Evolutionary conservation across 2,113 vertebrate species (phyloP).

Genomic region (Lophura nycthemera): DNA sequence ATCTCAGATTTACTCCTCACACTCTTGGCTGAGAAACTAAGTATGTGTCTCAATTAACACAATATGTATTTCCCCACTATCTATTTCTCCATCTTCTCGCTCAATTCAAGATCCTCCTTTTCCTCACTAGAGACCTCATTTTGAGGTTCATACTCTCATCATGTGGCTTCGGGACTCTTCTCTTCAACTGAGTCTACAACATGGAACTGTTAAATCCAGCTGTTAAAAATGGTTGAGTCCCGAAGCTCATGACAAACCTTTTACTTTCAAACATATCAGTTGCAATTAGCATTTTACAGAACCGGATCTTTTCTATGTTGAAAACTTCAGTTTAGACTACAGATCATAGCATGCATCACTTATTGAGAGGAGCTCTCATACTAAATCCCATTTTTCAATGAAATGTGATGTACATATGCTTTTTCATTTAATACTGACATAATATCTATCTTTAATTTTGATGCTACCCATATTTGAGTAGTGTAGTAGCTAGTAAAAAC

Average conservation of each 20-base stretch:
- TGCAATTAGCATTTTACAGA: not conserved
- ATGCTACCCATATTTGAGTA: not conserved
- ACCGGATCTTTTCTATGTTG: not conserved
- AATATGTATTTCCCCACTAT: not conserved
- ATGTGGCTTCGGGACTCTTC: not conserved
- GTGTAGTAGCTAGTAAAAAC: not conserved
- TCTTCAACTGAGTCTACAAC: not conserved
- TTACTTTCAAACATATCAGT: not conserved
- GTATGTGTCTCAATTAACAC: not conserved
- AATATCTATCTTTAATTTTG: not conserved
- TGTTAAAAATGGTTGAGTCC: fast-evolving
- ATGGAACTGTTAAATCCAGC: not conserved
- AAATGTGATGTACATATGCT: not conserved
- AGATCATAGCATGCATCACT: not conserved
- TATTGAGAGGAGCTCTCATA: not conserved
- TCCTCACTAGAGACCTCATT: not conserved
- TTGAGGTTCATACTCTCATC: not conserved
- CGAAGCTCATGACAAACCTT: not conserved
- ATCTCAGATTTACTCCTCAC: not conserved
- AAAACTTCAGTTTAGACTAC: not conserved
- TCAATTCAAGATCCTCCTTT: not conserved
- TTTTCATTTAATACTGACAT: not conserved
- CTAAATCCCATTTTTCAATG: not conserved
- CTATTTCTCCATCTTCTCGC: not conserved
- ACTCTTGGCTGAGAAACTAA: not conserved